Base-by-base conservation (phyloP, 2,113 vertebrate species). In the Colaptes auratus region DNA sequence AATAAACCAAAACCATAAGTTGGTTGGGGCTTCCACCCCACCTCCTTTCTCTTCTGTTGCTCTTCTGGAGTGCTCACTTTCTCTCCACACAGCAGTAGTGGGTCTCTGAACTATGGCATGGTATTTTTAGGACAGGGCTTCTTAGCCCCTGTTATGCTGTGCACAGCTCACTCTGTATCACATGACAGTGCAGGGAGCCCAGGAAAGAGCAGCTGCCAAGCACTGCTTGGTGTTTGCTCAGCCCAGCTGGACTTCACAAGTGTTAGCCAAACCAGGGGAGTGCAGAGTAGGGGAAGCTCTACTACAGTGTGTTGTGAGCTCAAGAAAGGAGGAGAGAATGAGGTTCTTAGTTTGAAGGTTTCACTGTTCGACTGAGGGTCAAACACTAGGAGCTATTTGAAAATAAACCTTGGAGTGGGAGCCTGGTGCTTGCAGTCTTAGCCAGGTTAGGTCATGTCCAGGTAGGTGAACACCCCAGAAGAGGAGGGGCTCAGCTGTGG, bases 161-260 rank as follows among this genome's bases (percentile, higher is more conserved):
- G 27, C 72, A 3, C 35, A 79, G 78, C 52, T 82, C 3, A 0
- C 36, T 78, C 52, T 5, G 15, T 60, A 5, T 88, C 78, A 48
- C 33, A 15, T 27, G 71, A 55, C 59, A 36, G 69, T 2, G 0
- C 53, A 15, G 44, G 56, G 73, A 88, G 76, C 42, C 56, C 80
- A 83, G 91, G 12, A 23, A 19, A 25, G 85, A 69, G 76, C 3
- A 1, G 50, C 78, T 85, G 94, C 91, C 70, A 28, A 80, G 50
- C 53, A 2, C 2, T 69, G 81, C 89, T 14, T 8, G 18, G 6
- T 16, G 65, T 59, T 39, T 24, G 53, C 61, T 46, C 15, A 7
- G 53, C 3, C 1, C 28, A 14, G 9, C 65, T 50, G 28, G 5
- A 9, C 1, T 0, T 6, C 0, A 3, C 2, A 9, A 33, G 53